Evolutionary conservation across 2,797 vertebrate genomes (phyloP).

Genomic region (Brotula barbata): DNA sequence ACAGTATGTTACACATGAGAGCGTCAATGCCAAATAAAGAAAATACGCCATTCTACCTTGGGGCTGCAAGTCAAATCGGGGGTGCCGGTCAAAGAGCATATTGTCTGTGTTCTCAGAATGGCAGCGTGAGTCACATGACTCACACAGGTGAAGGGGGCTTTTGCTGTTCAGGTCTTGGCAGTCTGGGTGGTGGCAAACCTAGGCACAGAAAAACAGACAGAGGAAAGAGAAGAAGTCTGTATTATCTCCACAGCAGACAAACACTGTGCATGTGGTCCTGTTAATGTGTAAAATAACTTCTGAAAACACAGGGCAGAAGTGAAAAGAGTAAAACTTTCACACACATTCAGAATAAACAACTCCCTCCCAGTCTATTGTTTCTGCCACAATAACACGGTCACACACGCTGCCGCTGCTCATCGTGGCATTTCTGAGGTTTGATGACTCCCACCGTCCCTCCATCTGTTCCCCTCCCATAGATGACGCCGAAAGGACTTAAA

Average conservation of each 20-base stretch:
- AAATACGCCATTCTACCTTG: conserved; percentile 79
- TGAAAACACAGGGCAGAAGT: conserved; percentile 1
- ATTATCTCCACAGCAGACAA: conserved; percentile 12
- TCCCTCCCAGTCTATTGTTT: conserved; percentile 55
- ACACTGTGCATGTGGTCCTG: neutral
- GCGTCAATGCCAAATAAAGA: conserved; percentile 4
- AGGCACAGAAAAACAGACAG: conserved; percentile 25
- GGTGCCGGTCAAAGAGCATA: conserved; percentile 90
- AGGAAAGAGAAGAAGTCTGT: conserved; percentile 12
- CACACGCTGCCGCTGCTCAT: conserved; percentile 28
- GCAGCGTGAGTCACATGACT: conserved; percentile 87
- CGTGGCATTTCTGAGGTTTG: conserved; percentile 54
- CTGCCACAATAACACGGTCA: conserved; percentile 49
- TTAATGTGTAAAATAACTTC: neutral
- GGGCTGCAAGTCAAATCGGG: conserved; percentile 87
- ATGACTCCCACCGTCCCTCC: conserved; percentile 40
- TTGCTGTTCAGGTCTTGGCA: conserved; percentile 86
- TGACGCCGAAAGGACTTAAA: conserved; percentile 52
- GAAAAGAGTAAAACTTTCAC: conserved; percentile 40
- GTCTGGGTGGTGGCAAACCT: conserved; percentile 91
- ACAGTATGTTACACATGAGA: neutral
- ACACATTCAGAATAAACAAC: conserved; percentile 47
- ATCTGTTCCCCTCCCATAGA: conserved; percentile 45
- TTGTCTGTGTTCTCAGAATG: conserved; percentile 79
- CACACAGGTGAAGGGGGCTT: conserved; percentile 87